These are phyloP conservation scores for Crenichthys baileyi DNA, from an alignment of 2,797 vertebrate genomes.

Conservation along the genomic window DNA sequence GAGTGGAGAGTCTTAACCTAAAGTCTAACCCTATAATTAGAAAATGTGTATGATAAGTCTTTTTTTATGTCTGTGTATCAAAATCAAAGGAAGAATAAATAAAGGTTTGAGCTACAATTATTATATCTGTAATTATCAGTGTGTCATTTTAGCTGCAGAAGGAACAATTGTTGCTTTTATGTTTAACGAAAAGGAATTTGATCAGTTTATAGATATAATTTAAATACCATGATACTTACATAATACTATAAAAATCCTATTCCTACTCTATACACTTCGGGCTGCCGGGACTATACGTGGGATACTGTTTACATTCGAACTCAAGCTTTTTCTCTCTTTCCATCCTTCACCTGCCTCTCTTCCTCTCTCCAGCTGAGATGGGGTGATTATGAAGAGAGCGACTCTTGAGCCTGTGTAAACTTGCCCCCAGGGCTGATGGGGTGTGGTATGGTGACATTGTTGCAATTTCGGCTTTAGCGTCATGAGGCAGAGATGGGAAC, in stretches of 20 bases:
- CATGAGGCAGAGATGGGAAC: conserved; percentile 31
- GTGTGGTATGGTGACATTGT: conserved; percentile 60
- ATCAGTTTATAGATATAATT: background rate
- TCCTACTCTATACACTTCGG: conserved; percentile 29
- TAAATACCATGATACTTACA: background rate
- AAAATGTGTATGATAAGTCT: background rate
- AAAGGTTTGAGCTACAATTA: too few species aligned
- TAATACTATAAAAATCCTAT: too few species aligned
- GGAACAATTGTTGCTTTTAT: background rate
- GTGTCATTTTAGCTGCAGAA: background rate
- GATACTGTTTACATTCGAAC: conserved; percentile 57
- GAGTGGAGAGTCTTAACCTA: too few species aligned
- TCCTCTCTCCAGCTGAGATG: conserved; percentile 41
- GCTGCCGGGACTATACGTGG: conserved; percentile 41
- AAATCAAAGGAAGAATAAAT: too few species aligned
- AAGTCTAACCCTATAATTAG: background rate
- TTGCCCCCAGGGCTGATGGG: conserved; percentile 58
- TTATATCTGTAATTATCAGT: background rate
- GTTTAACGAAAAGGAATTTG: background rate
- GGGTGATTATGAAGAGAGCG: conserved; percentile 64
- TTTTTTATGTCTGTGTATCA: too few species aligned
- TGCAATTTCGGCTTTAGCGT: conserved; percentile 54
- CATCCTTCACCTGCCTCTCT: conserved; percentile 36
- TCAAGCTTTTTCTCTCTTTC: conserved; percentile 40
- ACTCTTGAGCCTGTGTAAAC: conserved; percentile 67